Percentiles rank a stretch among this genome's conserved stretches.
Evolutionary conservation across 2,113 vertebrate genomes (phyloP).

Genomic region (Orthonyx spaldingii): DNA sequence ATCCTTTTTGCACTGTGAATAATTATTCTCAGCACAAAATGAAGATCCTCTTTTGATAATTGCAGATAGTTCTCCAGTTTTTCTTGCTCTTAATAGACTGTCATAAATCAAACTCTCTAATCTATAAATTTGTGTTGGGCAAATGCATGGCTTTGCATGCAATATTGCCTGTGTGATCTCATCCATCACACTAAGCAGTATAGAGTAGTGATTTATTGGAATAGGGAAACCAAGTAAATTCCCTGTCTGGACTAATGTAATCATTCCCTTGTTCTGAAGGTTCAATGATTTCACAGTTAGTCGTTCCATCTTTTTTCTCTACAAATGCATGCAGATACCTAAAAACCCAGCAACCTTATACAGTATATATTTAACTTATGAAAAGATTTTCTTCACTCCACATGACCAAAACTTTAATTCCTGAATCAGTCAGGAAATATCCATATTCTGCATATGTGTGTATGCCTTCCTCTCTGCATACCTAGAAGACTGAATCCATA

Average conservation of each 20-base stretch:
- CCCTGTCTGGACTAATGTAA: constrained; percentile 29
- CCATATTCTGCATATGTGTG: not conserved
- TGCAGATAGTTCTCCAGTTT: not conserved
- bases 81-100: not conserved
- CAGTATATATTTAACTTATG: not conserved
- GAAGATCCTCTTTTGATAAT: not conserved
- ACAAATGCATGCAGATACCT: not conserved
- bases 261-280: not conserved
- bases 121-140: not conserved
- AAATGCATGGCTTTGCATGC: not conserved
- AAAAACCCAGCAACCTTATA: not conserved
- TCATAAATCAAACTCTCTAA: constrained; percentile 29
- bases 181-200: not conserved
- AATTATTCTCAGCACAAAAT: not conserved
- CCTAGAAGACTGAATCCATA: not conserved
- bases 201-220: constrained; percentile 28
- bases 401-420: not conserved
- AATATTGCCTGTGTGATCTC: constrained; percentile 1
- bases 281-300: not conserved
- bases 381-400: not conserved
- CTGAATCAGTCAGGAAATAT: not conserved
- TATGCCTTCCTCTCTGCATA: not conserved
- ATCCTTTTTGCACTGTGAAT: not conserved
- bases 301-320: not conserved
- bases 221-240: constrained; percentile 15